These are phyloP conservation scores for Tauraco erythrolophus DNA, from an alignment of 2,113 vertebrate species.

Conservation along the genomic window DNA sequence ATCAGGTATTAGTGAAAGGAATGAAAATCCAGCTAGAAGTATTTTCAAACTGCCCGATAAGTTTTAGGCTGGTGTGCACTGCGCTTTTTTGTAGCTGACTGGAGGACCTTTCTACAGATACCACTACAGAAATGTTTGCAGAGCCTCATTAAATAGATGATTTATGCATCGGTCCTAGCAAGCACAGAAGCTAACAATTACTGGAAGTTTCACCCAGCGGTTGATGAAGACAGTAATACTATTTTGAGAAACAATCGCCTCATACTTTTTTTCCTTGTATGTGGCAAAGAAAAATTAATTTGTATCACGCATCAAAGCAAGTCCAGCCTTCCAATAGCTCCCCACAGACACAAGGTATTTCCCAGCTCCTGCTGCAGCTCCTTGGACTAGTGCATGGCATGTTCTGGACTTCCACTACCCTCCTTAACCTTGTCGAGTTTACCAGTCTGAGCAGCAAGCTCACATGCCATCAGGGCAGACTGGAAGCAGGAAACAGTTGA, in stretches of 20 bases:
- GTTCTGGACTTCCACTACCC: background rate
- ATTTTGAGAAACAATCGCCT: constrained; percentile 8
- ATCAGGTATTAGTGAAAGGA: background rate
- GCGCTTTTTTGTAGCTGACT: background rate
- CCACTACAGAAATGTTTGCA: background rate
- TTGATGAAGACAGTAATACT: constrained; percentile 29
- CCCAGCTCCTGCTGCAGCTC: background rate
- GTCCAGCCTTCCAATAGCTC: background rate
- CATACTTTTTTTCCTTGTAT: background rate
- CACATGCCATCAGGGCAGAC: background rate
- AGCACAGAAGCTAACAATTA: constrained; percentile 40
- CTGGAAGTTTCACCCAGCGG: constrained; percentile 31
- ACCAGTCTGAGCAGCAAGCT: background rate
- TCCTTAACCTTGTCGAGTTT: background rate
- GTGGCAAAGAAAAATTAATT: constrained; percentile 13
- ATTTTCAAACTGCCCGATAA: background rate
- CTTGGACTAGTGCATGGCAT: background rate
- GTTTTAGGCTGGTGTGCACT: background rate
- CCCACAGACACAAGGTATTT: background rate
- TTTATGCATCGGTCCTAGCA: background rate
- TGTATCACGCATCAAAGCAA: background rate
- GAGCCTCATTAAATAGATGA: constrained; percentile 7
- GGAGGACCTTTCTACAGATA: background rate
- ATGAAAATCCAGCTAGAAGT: background rate
- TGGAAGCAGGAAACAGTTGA: background rate